phyloP scores from a whole-genome alignment of 2,888 invertebrate genomes.

The Orthosia cruda region DNA sequence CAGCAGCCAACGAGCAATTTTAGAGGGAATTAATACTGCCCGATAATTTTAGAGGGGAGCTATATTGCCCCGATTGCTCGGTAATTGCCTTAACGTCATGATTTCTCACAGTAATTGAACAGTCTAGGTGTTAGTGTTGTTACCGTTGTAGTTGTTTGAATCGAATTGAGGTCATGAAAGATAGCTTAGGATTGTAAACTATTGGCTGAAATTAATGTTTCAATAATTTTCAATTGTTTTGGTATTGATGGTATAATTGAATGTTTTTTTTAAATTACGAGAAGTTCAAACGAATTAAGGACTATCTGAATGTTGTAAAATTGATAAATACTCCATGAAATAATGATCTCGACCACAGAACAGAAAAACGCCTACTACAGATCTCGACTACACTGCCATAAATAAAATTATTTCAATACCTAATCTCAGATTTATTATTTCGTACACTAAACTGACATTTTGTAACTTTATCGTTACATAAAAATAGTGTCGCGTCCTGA shows the following conservation, averaged over 20 bases:
- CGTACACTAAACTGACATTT: too few relatives aligned
- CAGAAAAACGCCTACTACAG: too few relatives aligned
- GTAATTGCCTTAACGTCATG: slow-evolving; percentile 34
- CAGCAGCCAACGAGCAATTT: slow-evolving; percentile 24
- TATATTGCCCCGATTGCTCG: slow-evolving; percentile 18
- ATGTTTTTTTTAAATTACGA: too few relatives aligned
- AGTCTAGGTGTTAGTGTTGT: not conserved
- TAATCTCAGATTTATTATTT: too few relatives aligned
- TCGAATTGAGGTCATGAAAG: not conserved
- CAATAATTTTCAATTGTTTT: not conserved
- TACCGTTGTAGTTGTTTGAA: slow-evolving; percentile 4
- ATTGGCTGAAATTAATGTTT: not conserved
- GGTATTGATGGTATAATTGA: not conserved
- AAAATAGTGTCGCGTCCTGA: too few relatives aligned
- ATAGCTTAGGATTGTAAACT: not conserved
- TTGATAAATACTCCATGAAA: too few relatives aligned
- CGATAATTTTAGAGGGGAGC: slow-evolving; percentile 21
- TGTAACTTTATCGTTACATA: too few relatives aligned
- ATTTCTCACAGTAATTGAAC: slow-evolving; percentile 42
- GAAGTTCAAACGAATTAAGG: too few relatives aligned
- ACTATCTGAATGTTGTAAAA: too few relatives aligned
- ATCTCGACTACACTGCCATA: too few relatives aligned
- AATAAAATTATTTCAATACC: too few relatives aligned
- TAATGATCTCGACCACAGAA: too few relatives aligned
- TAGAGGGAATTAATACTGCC: slow-evolving; percentile 7